phyloP scores from a whole-genome alignment of 2,113 vertebrate species.

The Nycticebus coucang region DNA sequence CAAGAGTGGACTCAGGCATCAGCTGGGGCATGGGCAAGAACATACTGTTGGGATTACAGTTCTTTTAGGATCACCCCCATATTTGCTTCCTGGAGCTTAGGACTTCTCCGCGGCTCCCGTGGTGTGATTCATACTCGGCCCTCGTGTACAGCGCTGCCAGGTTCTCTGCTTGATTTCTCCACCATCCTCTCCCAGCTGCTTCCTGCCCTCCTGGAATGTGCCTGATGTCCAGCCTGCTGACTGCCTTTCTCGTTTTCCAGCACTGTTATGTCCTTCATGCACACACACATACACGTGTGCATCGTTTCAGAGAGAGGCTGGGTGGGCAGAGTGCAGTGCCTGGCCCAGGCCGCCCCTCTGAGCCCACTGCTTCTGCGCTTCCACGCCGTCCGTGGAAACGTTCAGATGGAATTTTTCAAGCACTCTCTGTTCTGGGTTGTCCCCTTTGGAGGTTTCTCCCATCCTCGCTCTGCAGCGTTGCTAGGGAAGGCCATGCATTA shows the following conservation, averaged over 20 bases:
- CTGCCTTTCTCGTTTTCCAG: not conserved
- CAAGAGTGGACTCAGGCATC: not conserved
- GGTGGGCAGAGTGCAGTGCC: rapidly evolving
- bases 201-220: not conserved
- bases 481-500: not conserved
- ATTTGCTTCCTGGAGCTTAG: not conserved
- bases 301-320: not conserved
- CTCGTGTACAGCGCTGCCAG: not conserved
- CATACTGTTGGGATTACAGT: no score
- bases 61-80: not conserved
- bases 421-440: not conserved
- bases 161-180: not conserved
- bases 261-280: not conserved
- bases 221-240: no score
- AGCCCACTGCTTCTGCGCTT: not conserved
- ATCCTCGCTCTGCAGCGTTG: not conserved
- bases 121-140: not conserved
- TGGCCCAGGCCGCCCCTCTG: not conserved
- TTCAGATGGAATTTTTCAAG: not conserved
- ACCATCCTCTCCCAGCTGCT: not conserved
- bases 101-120: not conserved
- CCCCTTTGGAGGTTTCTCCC: not conserved
- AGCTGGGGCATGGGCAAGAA: not conserved
- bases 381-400: not conserved
- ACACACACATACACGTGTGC: no score